Evolutionary conservation across 1,140 invertebrate species (phyloP), one percentile per base, ranked within the genome.

Genomic region (Papilio machaon): DNA sequence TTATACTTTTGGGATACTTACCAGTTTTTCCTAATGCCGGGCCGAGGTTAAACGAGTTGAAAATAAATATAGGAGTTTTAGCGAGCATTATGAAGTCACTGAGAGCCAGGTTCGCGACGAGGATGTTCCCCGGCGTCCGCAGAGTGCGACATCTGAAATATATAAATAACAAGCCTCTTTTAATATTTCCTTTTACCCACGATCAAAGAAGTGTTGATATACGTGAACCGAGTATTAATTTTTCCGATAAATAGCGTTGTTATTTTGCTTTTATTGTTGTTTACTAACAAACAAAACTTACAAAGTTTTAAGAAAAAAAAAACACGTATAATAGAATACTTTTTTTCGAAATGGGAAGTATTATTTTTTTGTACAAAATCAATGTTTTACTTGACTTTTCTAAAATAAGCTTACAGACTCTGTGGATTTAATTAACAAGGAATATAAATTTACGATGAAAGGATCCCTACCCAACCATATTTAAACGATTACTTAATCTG

Each of bases 101-200:
- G 19, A 97, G 91, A 15, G 97, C 97, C 83, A 98, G 95, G 91
- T 97, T 98, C 67, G 97, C 95, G 17, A 98, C 96, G 19, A 98
- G 92, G 84, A 97, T 97, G 86, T 98, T 98, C 2, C 97, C 96
- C 13, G 97, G 96, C 4, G 97, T 97, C 54, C 97, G 95, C 54
- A 98, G 92, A 0, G 95, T 95, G 85, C 96, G 96, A 82, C 96
- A 97, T 86, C 97, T 97, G 90, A 49, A 93, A 88, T n/a, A 30
- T 30, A 85, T 60, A 79, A 81, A 77, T 30, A 60, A 78, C 43
- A 67, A 80, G n/a, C 23, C 49, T 38, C 35, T 38, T 60, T 81
- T 76, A 58, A 77, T 60, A 8, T 77, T 35, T 77, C 38, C 23
- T 77, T 35, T 78, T 58, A 13, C 17, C 75, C 30, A 43, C 35